Percentiles rank a stretch among this genome's conserved stretches.
phyloP scores from a whole-genome alignment of 2,888 invertebrate species.

The Teinopalpus imperialis region DNA sequence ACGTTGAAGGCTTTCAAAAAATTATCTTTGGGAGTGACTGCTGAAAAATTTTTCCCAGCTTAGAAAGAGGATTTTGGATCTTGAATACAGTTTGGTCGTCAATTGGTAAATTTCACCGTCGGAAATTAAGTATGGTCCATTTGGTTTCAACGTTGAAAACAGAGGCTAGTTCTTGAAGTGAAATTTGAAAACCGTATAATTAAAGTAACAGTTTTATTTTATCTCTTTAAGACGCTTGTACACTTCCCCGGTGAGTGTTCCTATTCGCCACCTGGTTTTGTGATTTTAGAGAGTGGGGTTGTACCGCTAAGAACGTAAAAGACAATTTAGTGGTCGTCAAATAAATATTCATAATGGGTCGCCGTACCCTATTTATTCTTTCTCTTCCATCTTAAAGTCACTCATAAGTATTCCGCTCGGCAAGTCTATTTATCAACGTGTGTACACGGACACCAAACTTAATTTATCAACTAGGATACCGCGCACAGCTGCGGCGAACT shows the following conservation, averaged over 20 bases:
- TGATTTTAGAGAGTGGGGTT: too few species aligned
- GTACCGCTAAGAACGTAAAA: too few species aligned
- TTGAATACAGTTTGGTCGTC: neutral
- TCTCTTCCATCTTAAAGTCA: slow-evolving; percentile 33
- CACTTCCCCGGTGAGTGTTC: too few species aligned
- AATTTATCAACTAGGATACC: slow-evolving; percentile 35
- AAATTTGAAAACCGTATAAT: neutral
- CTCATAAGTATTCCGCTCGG: slow-evolving; percentile 33
- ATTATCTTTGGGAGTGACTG: too few species aligned
- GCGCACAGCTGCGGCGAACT: neutral
- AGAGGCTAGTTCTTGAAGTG: too few species aligned
- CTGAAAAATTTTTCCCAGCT: too few species aligned
- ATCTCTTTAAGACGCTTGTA: too few species aligned
- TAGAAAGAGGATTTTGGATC: too few species aligned
- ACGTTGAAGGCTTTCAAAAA: too few species aligned
- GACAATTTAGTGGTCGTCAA: slow-evolving; percentile 1
- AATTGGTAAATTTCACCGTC: slow-evolving; percentile 1
- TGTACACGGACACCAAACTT: slow-evolving; percentile 31
- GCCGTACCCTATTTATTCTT: slow-evolving; percentile 32
- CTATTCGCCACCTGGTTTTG: too few species aligned
- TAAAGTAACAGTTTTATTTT: too few species aligned
- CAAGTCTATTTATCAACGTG: slow-evolving; percentile 35
- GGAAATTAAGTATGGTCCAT: neutral
- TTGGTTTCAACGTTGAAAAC: neutral
- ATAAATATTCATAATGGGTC: slow-evolving; percentile 33